Conservation (phyloP, 2,797 vertebrate genomes). For the Pipistrellus pygmaeus region DNA sequence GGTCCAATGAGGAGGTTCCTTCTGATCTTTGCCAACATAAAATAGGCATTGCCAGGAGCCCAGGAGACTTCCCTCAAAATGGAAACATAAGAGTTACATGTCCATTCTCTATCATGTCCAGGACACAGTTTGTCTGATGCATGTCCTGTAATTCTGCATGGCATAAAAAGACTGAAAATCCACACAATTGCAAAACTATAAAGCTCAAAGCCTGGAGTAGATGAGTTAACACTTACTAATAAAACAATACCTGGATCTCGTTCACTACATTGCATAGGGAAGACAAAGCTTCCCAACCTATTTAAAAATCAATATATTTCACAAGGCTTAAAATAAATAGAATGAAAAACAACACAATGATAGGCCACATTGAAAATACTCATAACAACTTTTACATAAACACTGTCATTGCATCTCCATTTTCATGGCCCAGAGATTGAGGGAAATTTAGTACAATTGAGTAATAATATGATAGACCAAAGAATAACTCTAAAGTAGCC, state of each 20-base stretch:
- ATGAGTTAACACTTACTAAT: background rate
- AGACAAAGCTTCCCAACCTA: background rate
- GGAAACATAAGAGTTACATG: background rate
- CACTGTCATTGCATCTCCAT: background rate
- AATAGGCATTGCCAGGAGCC: background rate
- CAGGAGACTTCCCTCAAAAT: background rate
- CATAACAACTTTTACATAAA: background rate
- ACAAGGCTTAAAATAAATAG: background rate
- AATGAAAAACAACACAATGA: background rate
- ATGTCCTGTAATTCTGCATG: background rate
- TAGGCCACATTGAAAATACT: constrained; percentile 18
- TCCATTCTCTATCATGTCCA: background rate
- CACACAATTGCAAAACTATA: background rate
- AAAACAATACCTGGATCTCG: background rate
- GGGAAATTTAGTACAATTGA: constrained; percentile 5
- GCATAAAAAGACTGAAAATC: background rate
- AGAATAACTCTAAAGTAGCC: background rate
- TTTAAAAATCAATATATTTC: constrained; percentile 23
- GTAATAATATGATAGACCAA: background rate
- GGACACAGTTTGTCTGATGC: background rate
- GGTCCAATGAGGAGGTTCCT: background rate
- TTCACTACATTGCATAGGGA: background rate
- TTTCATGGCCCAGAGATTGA: background rate
- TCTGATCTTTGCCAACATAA: background rate
- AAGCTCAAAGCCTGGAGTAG: background rate